Base-by-base conservation (phyloP, 2,888 invertebrate genomes). In the Pocota personata region DNA sequence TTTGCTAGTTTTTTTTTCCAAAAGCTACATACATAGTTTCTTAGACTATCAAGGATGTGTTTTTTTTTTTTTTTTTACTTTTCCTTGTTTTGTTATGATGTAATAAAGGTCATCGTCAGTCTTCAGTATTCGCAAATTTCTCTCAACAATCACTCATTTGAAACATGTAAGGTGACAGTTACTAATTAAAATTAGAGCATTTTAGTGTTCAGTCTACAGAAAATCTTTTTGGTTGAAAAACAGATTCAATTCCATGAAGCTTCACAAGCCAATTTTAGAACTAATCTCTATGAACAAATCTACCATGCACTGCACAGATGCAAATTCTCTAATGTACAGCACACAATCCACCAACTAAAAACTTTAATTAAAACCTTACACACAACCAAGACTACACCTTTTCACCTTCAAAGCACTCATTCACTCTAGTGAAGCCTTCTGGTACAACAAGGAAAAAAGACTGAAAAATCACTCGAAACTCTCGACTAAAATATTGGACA, bases 401-500 rank as follows among this genome's bases (percentile, higher is more conserved):
- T 30, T 16, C 60, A 60, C 48, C n/a, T 3, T 35, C 16, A n/a
- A 35, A 50, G 27, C 30, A 32, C 52, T 48, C 19, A 4, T 21
- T 64, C 55, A 52, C 32, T 10, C n/a, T 3, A 12, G n/a, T 32
- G 30, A 50, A 52, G 24, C 37, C 52, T 14, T 14, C 30, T 7
- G 12, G 27, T 35, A 24, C n/a, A 21, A 3, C n/a, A 21, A 10
- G 2, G 14, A 16, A 19, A 14, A 14, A 40, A n/a, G 14, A 40
- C 40, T 40, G 14, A 16, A 50, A 62, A 60, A 60, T 58, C 48
- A 60, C 50, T 37, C 48, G 24, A 24, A 40, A 40, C 35, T 32
- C 37, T 16, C 27, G 46, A 40, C 58, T 69, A 35, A 72, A 66
- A 43, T 66, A 72, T 60, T 80, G 37, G 69, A 75, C 73, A 69